Percentiles rank a stretch among this genome's conserved stretches.
These are phyloP conservation scores for Hassar affinis DNA, from an alignment of 2,113 vertebrate species.

Conservation along the genomic window DNA sequence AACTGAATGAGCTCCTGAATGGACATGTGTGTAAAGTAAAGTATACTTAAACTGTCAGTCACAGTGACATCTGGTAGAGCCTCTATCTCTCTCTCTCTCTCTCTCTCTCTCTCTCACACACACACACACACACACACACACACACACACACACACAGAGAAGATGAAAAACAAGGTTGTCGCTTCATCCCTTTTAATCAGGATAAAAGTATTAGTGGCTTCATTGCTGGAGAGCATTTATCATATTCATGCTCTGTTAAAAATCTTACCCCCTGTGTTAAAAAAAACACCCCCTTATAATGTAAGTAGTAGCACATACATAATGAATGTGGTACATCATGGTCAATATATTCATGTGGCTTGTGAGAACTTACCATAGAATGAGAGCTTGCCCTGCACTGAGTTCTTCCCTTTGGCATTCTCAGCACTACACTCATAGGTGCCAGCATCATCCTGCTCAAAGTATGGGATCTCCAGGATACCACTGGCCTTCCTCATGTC, in stretches of 20 bases:
- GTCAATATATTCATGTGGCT: conserved; percentile 66
- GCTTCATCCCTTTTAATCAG: conserved; percentile 71
- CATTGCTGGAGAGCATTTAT: conserved; percentile 69
- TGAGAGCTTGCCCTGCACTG: conserved; percentile 87
- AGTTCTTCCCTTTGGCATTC: conserved; percentile 88
- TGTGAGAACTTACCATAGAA: conserved; percentile 86
- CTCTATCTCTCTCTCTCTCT: neutral
- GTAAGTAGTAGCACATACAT: conserved; percentile 19
- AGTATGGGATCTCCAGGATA: conserved; percentile 92
- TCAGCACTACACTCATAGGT: conserved; percentile 91
- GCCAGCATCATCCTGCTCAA: conserved; percentile 92
- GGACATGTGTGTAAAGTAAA: conserved; percentile 65
- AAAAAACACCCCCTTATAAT: conserved; percentile 10
- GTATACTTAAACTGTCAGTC: conserved; percentile 69
- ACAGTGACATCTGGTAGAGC: conserved; percentile 69
- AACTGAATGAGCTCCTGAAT: conserved; percentile 59
- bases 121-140: conserved; percentile 53
- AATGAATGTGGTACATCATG: conserved; percentile 47
- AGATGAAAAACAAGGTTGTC: conserved; percentile 68
- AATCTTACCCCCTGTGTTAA: no score
- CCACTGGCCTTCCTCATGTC: conserved; percentile 84
- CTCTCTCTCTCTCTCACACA: neutral
- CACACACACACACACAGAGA: conserved; percentile 56
- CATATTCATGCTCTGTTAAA: conserved; percentile 68
- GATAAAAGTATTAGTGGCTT: conserved; percentile 74